Conservation (phyloP, 2,888 invertebrate species). For the Nebria salina region DNA sequence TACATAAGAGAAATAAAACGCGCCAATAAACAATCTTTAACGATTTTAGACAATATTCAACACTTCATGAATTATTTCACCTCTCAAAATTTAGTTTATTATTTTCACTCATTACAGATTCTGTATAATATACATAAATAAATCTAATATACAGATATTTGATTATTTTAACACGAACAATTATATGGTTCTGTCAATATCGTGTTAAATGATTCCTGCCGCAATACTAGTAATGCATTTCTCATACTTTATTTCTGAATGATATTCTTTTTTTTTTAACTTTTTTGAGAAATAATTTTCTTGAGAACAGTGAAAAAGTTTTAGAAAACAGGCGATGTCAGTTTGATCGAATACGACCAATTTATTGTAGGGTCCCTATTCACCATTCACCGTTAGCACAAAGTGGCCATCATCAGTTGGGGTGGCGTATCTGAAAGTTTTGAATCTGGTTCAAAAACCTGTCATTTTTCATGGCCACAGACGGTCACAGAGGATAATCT, state of each 20-base stretch:
- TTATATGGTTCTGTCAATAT: no score
- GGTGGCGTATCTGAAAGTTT: slow-evolving; percentile 10
- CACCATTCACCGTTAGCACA: background rate
- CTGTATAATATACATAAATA: no score
- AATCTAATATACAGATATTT: no score
- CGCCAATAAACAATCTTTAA: background rate
- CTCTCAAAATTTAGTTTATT: background rate
- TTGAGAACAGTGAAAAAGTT: slow-evolving; percentile 10
- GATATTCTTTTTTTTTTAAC: background rate
- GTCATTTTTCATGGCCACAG: slow-evolving; percentile 14
- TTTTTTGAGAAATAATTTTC: background rate
- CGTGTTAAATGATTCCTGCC: no score
- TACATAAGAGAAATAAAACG: background rate
- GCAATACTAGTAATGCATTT: background rate
- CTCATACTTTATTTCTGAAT: background rate
- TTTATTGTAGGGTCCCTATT: slow-evolving; percentile 1
- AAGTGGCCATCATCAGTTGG: background rate
- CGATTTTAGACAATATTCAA: background rate
- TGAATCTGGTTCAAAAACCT: slow-evolving; percentile 3
- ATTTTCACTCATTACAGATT: background rate
- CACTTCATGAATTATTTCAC: background rate
- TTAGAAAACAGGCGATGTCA: slow-evolving; percentile 16
- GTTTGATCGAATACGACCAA: slow-evolving; percentile 9
- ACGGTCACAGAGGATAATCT: slow-evolving; percentile 3
- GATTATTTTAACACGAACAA: background rate